phyloP scores from a whole-genome alignment of 2,113 vertebrate genomes.

The Actenoides lindsayi region DNA sequence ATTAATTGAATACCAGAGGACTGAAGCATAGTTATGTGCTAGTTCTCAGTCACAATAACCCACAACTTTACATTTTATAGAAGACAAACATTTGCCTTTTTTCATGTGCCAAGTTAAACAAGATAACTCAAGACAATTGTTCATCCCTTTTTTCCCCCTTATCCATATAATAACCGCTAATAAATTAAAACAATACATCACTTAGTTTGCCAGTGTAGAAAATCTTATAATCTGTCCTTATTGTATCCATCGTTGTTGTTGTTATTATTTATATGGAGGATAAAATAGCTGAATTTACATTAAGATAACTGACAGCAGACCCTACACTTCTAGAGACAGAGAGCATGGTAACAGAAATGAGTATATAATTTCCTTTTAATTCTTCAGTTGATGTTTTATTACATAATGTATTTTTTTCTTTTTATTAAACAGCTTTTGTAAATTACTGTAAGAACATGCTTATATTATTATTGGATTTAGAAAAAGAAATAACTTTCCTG shows the following conservation, averaged over 20 bases:
- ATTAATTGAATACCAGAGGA: neutral
- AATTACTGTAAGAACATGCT: neutral
- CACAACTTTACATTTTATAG: fast-evolving
- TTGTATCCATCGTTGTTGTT: neutral
- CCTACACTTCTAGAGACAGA: neutral
- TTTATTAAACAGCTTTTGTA: neutral
- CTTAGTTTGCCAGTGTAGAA: neutral
- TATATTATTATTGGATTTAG: neutral
- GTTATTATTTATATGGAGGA: neutral
- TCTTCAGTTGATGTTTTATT: neutral
- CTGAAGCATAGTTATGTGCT: neutral
- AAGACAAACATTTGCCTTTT: neutral
- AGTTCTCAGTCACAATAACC: neutral
- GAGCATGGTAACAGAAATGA: neutral
- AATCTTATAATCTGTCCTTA: neutral
- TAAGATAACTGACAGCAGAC: neutral
- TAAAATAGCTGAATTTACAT: neutral
- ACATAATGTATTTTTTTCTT: neutral
- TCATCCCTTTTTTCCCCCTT: neutral
- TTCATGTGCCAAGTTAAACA: neutral
- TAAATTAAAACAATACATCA: neutral
- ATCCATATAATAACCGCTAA: neutral
- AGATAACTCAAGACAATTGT: neutral
- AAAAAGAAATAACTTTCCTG: neutral
- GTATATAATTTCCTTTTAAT: neutral